phyloP scores from a whole-genome alignment of 2,113 vertebrate species.

The Platichthys stellatus region DNA sequence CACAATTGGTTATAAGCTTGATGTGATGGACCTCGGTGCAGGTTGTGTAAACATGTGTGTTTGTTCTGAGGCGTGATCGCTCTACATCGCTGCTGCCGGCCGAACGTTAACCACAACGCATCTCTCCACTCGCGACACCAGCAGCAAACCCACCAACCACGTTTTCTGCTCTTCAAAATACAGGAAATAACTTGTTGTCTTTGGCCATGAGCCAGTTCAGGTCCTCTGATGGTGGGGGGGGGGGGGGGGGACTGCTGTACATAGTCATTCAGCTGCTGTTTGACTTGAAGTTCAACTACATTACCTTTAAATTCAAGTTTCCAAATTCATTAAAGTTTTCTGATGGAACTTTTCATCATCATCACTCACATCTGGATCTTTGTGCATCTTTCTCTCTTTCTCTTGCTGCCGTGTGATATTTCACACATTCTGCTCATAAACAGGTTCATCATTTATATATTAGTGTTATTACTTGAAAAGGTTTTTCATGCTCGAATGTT shows the following conservation, averaged over 20 bases:
- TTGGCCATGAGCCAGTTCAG: constrained; percentile 31
- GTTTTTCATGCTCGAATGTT: no score
- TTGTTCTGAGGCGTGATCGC: constrained; percentile 12
- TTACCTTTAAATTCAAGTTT: neutral
- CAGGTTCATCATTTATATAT: no score
- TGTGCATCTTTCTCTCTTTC: constrained; percentile 46
- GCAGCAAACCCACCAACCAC: constrained; percentile 15
- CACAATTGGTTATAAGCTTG: neutral
- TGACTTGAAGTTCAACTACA: neutral
- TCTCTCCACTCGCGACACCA: constrained; percentile 19
- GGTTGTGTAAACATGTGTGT: constrained; percentile 33
- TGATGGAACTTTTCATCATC: neutral
- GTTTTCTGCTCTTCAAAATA: constrained; percentile 23
- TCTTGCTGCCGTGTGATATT: constrained; percentile 11
- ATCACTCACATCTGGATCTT: neutral
- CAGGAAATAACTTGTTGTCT: constrained; percentile 45
- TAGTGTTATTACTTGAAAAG: no score
- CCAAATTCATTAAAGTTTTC: neutral
- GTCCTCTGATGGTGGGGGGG: neutral
- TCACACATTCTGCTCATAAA: no score
- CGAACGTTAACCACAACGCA: constrained; percentile 26
- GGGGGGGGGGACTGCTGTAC: neutral
- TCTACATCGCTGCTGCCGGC: constrained; percentile 28
- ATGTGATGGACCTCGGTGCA: constrained; percentile 17
- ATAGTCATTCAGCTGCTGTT: neutral